Base-by-base conservation (phyloP, 2,113 vertebrate species). In the Rhinoderma darwinii region DNA sequence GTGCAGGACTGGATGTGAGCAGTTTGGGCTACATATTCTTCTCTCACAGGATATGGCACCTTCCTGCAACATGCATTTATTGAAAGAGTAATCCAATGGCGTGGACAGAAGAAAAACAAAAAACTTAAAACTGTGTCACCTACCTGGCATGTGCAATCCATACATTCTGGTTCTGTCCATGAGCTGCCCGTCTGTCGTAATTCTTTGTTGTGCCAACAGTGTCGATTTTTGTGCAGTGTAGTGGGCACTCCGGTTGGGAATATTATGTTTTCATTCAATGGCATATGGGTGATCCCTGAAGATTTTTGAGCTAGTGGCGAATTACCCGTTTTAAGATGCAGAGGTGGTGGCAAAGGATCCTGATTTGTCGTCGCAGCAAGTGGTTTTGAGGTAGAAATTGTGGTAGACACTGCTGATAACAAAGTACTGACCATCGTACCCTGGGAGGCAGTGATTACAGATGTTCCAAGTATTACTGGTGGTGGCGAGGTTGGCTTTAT, bases 91-190 rank as follows among this genome's bases (percentile, higher is more conserved):
- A 0, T 1, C 0, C 0, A 4, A 27, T 63, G 8, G 12, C 14
- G 7, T 15, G 12, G 3, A 61, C 35, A 80, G 17, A 80, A 37
- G 3, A 78, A 3, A 7, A 10, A 12, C 12, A 5, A 25, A 35
- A 56, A 56, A n/a, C 54, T 80, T 20, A 35, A 11, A 43, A 3
- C 32, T 10, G 1, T 0, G 2, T 6, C 17, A 87, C 91, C 44
- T 68, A 95, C 95, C 92, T 93, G 54, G 1, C 95, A 95, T 72
- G 50, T 17, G 66, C 95, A 95, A 74, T 88, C 92, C 75, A 56
- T 86, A 47, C 95, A 95, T 2, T 88, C 90, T 0, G 74, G 89
- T 79, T 91, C 92, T 0, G 0, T 88, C 95, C 95, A 96, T 74
- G 0, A 90, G 83, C 92, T 79, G 0, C 93, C 91, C 0, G 89